phyloP scores from a whole-genome alignment of 2,888 invertebrate species.

The Hirtodrosophila cameraria region DNA sequence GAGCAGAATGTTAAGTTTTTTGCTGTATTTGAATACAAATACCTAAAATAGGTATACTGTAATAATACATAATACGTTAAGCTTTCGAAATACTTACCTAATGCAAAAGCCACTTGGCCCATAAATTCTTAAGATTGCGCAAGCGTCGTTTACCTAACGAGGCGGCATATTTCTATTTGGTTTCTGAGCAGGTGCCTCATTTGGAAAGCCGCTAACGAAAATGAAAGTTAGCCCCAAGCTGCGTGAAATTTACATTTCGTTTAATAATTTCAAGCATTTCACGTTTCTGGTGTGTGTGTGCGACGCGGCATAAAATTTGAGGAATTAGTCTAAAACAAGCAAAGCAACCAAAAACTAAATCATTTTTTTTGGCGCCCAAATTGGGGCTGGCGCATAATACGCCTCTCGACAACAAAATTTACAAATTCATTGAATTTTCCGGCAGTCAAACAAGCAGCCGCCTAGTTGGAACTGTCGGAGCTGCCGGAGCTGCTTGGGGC shows the following conservation, averaged over 20 bases:
- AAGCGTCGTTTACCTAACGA: slow-evolving; percentile 51
- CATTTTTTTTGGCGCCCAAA: slow-evolving; percentile 32
- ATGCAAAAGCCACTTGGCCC: slow-evolving; percentile 25
- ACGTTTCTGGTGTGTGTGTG: slow-evolving; percentile 53
- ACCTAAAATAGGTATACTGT: neutral
- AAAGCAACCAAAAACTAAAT: slow-evolving; percentile 15
- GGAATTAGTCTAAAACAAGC: slow-evolving; percentile 58
- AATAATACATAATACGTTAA: neutral
- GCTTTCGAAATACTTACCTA: slow-evolving; percentile 28
- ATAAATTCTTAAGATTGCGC: slow-evolving; percentile 73
- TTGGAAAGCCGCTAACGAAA: slow-evolving; percentile 74
- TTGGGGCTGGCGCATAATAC: slow-evolving; percentile 29
- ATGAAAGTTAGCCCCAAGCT: slow-evolving; percentile 66
- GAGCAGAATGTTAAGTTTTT: neutral
- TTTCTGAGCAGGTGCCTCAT: slow-evolving; percentile 52
- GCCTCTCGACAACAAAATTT: slow-evolving; percentile 20
- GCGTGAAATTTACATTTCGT: slow-evolving; percentile 75
- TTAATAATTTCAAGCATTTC: slow-evolving; percentile 75
- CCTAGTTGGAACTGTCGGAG: slow-evolving; percentile 5
- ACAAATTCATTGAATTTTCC: slow-evolving; percentile 62
- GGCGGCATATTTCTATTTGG: slow-evolving; percentile 38
- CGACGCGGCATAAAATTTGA: slow-evolving; percentile 65
- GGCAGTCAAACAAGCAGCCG: slow-evolving; percentile 58
- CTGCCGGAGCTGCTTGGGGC: slow-evolving; percentile 32
- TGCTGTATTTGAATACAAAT: neutral